Percentiles rank a stretch among this genome's conserved stretches.
phyloP scores from a whole-genome alignment of 2,113 vertebrate genomes.

The Eublepharis macularius region DNA sequence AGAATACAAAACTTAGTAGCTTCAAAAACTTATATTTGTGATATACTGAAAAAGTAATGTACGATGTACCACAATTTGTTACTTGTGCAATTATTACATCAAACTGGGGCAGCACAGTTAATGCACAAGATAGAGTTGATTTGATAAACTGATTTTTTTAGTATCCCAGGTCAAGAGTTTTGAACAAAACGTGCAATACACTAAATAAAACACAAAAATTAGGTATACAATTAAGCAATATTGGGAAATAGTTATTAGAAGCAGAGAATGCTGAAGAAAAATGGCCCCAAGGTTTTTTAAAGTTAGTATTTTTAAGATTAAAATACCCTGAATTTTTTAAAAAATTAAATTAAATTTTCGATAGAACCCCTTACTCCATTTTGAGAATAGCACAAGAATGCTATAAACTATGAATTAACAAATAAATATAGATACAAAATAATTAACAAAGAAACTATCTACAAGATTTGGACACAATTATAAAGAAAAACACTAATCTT shows the following conservation, averaged over 20 bases:
- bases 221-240: background rate
- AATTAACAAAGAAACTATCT: too few relatives aligned
- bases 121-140: background rate
- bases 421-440: too few relatives aligned
- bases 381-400: too few relatives aligned
- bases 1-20: background rate
- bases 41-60: background rate
- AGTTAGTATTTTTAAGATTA: background rate
- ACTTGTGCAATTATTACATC: too few relatives aligned
- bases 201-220: background rate
- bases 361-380: background rate
- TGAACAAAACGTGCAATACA: background rate
- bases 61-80: background rate
- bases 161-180: background rate
- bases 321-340: background rate
- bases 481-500: too few relatives aligned
- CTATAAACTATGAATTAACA: too few relatives aligned
- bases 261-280: background rate
- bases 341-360: background rate
- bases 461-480: too few relatives aligned
- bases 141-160: background rate
- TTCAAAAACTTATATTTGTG: conserved; percentile 24
- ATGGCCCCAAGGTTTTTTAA: background rate
- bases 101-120: background rate
- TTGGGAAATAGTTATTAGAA: background rate